A percentile compares a stretch with the other conserved stretches of the same genome.
Evolutionary conservation across 2,888 invertebrate genomes (phyloP).

Genomic region (Ochropleura plecta): DNA sequence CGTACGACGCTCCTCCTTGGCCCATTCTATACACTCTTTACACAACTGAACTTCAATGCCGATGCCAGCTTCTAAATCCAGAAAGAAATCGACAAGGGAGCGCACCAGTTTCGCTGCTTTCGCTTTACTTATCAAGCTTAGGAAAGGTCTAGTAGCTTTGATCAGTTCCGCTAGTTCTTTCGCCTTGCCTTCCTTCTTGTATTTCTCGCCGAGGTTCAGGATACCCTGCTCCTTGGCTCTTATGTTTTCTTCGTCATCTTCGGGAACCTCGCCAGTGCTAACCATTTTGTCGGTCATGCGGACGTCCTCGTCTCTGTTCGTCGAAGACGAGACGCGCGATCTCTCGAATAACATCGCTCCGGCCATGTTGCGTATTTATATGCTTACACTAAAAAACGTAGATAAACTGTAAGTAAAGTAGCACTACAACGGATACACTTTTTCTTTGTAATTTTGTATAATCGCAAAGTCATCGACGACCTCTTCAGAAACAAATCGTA

Average conservation of each 20-base stretch:
- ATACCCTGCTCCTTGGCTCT: conserved; percentile 98
- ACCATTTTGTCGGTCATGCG: conserved; percentile 94
- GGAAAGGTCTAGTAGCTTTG: conserved; percentile 98
- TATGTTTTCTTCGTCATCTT: conserved; percentile 97
- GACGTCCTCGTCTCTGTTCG: conserved; percentile 94
- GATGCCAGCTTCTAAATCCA: conserved; percentile 98
- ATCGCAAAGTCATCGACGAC: conserved; percentile 90
- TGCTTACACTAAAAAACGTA: conserved; percentile 85
- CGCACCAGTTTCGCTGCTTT: conserved; percentile 99
- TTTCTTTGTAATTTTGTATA: conserved; percentile 90
- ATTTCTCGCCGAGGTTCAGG: conserved; percentile 96
- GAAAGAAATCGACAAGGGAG: conserved; percentile 98
- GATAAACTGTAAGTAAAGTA: conserved; percentile 83
- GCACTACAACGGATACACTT: conserved; percentile 84
- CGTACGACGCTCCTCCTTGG: conserved; percentile 98
- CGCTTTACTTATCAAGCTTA: conserved; percentile 98
- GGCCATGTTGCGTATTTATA: conserved; percentile 93
- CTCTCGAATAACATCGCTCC: conserved; percentile 97
- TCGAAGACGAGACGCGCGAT: conserved; percentile 94
- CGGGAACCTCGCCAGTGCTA: conserved; percentile 93
- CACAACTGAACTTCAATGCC: conserved; percentile 98
- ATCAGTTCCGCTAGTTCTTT: conserved; percentile 98
- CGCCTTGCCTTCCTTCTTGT: conserved; percentile 98
- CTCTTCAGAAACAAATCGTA: conserved; percentile 89
- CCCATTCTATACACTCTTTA: conserved; percentile 99